phyloP scores from a whole-genome alignment of 2,888 invertebrate genomes.

The Congeria kusceri region DNA sequence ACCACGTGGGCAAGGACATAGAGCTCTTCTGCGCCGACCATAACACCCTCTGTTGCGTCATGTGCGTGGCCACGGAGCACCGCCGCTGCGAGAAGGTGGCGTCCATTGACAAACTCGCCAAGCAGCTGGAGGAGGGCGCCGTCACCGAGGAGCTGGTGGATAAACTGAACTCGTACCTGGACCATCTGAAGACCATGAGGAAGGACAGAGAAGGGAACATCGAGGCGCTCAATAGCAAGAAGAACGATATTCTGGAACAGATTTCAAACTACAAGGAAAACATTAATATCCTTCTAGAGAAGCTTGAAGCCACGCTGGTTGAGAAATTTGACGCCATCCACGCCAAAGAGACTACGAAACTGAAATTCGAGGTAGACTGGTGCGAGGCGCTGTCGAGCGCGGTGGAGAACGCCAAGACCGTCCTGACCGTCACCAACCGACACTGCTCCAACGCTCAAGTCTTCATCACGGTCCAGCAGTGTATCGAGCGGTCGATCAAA shows the following conservation, averaged over 20 bases:
- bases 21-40: conserved; percentile 65
- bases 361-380: conserved; percentile 56
- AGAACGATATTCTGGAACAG: conserved; percentile 54
- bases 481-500: conserved; percentile 56
- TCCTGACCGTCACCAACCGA: conserved; percentile 56
- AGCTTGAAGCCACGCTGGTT: conserved; percentile 45
- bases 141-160: conserved; percentile 62
- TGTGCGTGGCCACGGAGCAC: conserved; percentile 66
- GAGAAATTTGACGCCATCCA: conserved; percentile 51
- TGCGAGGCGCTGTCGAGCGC: conserved; percentile 54
- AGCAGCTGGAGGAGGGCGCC: conserved; percentile 61
- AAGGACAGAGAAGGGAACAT: conserved; percentile 52
- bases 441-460: conserved; percentile 65
- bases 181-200: conserved; percentile 55
- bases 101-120: conserved; percentile 63
- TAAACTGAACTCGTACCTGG: conserved; percentile 59
- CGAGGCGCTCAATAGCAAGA: conserved; percentile 48
- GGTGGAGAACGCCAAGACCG: conserved; percentile 58
- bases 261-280: conserved; percentile 62
- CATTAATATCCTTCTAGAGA: conserved; percentile 53
- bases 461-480: conserved; percentile 63
- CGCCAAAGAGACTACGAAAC: conserved; percentile 29
- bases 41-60: conserved; percentile 61
- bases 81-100: conserved; percentile 63
- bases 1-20: conserved; percentile 65